Conservation (phyloP, 1,140 invertebrate species). For the Ruditapes philippinarum region DNA sequence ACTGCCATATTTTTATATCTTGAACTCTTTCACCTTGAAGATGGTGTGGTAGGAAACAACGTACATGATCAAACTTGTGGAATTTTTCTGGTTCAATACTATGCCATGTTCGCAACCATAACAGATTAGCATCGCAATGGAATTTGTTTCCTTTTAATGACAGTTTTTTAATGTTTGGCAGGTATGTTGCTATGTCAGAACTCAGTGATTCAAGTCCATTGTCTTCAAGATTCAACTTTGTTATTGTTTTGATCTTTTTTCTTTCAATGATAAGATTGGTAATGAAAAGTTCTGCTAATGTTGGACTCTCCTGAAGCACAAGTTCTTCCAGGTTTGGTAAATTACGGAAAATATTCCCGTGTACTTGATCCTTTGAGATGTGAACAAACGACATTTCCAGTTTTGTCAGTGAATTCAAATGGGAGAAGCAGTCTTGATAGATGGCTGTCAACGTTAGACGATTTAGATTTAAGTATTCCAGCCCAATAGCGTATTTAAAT, state of each 20-base stretch:
- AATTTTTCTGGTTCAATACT: constrained; percentile 75
- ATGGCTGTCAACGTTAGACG: constrained; percentile 90
- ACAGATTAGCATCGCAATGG: constrained; percentile 83
- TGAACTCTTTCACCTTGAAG: constrained; percentile 78
- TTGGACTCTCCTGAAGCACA: constrained; percentile 91
- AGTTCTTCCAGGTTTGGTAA: constrained; percentile 90
- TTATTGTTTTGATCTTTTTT: constrained; percentile 87
- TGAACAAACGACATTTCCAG: constrained; percentile 91
- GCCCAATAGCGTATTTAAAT: constrained; percentile 81
- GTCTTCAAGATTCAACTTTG: constrained; percentile 73
- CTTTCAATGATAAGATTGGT: constrained; percentile 89
- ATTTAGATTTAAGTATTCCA: constrained; percentile 91
- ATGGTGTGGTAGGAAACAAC: constrained; percentile 77
- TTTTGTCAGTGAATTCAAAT: constrained; percentile 89
- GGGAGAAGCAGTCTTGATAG: constrained; percentile 89
- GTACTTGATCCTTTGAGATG: constrained; percentile 87
- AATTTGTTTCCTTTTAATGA: constrained; percentile 86
- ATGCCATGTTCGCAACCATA: constrained; percentile 84
- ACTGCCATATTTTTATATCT: constrained; percentile 46
- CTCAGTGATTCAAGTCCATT: constrained; percentile 90
- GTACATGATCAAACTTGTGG: constrained; percentile 76
- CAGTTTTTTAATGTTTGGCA: constrained; percentile 89
- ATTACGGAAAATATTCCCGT: constrained; percentile 86
- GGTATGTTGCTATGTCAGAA: constrained; percentile 89
- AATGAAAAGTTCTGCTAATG: constrained; percentile 90